These are phyloP conservation scores for Semicossyphus pulcher DNA, from an alignment of 2,113 vertebrate species.

Conservation along the genomic window DNA sequence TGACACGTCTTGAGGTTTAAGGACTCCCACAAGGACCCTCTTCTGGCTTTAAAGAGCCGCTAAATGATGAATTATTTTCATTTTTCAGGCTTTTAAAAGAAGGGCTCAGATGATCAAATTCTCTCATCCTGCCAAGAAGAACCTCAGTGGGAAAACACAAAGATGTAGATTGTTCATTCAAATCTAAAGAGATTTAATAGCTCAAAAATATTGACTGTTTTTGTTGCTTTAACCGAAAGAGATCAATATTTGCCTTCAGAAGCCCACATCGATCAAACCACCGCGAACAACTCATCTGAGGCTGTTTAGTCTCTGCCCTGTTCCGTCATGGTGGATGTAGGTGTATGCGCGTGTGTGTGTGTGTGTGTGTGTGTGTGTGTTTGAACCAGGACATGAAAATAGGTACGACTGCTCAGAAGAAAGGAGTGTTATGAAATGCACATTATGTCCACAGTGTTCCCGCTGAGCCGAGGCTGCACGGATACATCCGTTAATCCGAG, in stretches of 20 bases:
- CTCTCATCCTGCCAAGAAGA: not conserved
- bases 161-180: not conserved
- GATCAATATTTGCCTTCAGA: constrained; percentile 21
- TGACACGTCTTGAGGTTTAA: not conserved
- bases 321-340: constrained; percentile 12
- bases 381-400: constrained; percentile 25
- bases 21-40: not conserved
- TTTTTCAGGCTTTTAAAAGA: not conserved
- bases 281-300: constrained; percentile 1
- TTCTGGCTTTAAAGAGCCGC: not conserved
- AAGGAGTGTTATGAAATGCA: constrained; percentile 27
- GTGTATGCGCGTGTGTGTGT: constrained; percentile 3
- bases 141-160: not conserved
- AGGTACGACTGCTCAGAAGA: not conserved
- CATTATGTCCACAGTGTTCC: constrained; percentile 9
- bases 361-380: constrained; percentile 10
- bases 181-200: constrained; percentile 14
- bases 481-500: constrained; percentile 54
- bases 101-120: constrained; percentile 4
- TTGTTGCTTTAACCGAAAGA: constrained; percentile 22
- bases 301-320: constrained; percentile 10
- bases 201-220: constrained; percentile 21
- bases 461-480: not conserved
- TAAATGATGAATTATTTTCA: not conserved
- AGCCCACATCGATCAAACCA: constrained; percentile 10